These are phyloP conservation scores for Microplitis mediator DNA, from an alignment of 1,140 invertebrate species.

Conservation along the genomic window DNA sequence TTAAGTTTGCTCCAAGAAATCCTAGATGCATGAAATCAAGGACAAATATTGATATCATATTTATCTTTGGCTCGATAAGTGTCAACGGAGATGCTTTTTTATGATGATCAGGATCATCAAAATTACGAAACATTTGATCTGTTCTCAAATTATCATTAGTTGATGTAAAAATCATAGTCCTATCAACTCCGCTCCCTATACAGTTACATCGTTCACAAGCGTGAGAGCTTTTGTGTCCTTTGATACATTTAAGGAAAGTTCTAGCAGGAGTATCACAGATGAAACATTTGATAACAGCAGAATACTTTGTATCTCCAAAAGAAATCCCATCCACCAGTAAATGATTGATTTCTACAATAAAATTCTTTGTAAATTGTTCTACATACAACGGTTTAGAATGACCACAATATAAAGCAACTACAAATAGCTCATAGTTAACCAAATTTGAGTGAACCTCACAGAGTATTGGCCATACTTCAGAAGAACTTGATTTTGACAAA, in stretches of 20 bases:
- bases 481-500: constrained; percentile 15
- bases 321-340: constrained; percentile 12
- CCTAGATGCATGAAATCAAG: constrained; percentile 29
- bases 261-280: constrained; percentile 26
- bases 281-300: constrained; percentile 16
- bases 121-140: constrained; percentile 13
- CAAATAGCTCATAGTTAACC: constrained; percentile 24
- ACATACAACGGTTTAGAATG: constrained; percentile 18
- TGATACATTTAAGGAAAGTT: constrained; percentile 21
- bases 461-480: constrained; percentile 27
- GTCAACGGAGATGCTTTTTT: constrained; percentile 4
- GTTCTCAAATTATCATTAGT: not conserved
- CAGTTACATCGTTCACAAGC: constrained; percentile 21
- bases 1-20: constrained; percentile 15
- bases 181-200: constrained; percentile 1
- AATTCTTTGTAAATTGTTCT: constrained; percentile 16
- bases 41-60: constrained; percentile 18
- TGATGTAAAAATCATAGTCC: constrained; percentile 10
- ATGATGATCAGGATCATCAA: constrained; percentile 21
- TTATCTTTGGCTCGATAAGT: constrained; percentile 7
- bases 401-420: constrained; percentile 19
- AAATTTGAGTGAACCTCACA: constrained; percentile 14
- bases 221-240: constrained; percentile 2
- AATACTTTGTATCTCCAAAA: constrained; percentile 4
- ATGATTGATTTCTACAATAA: constrained; percentile 19